Base-by-base conservation (phyloP, 2,113 vertebrate species). In the Gambusia holbrooki region DNA sequence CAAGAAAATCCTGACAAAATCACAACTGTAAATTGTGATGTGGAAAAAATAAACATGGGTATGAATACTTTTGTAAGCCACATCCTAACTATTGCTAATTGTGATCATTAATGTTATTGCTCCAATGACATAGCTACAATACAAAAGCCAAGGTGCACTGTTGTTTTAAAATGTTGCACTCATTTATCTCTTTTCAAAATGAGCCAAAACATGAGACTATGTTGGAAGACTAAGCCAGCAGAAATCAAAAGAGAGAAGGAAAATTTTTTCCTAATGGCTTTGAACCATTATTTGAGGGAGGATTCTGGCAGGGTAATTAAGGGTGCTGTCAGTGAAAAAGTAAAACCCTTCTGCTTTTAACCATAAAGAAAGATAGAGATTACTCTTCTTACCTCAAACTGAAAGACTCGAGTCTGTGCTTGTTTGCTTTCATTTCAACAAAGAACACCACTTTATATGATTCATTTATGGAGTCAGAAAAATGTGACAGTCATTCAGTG, bases 231-330 rank as follows among this genome's bases (percentile, higher is more conserved):
- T 74, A 71, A 77, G 76, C 84, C 82, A 82, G 58, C 79, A 71
- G 29, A 25, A 66, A 80, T 86, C 77, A 65, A 70, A 68, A 51
- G 63, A 84, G 69, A 70, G 76, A 66, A 86, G 68, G 69, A 68
- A 30, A 65, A 87, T 85, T 37, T 76, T 88, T 89, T 90, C 88
- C 89, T 86, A 87, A 90, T 87, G 73, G 80, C 86, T 62, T 79
- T 74, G 77, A 89, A 81, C 74, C 73, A 75, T 77, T 33, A 76
- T 62, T 75, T 74, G 72, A 80, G 63, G 66, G 40, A 84, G 76
- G 87, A 89, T 7, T 68, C 67, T 74, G 37, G 13, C 33, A n/a
- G 40, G 73, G 76, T 70, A 63, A 73, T 77, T 2, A 84, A 48
- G 71, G 79, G 68, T 13, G 22, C 62, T 77, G 61, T 73, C 28